These are phyloP conservation scores for Talpa occidentalis DNA, from an alignment of 2,113 vertebrate species.

Conservation along the genomic window DNA sequence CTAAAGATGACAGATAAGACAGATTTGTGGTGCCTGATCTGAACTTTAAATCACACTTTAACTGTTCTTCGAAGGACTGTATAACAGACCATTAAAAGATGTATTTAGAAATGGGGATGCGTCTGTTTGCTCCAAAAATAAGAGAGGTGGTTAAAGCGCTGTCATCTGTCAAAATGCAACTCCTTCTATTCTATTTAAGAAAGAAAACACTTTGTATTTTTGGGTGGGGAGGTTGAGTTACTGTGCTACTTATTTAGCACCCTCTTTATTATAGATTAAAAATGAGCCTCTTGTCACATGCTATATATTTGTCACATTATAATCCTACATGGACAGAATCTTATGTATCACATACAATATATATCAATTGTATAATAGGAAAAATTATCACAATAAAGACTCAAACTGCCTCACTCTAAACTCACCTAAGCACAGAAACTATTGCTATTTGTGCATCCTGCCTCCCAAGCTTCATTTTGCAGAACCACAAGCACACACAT, in stretches of 20 bases:
- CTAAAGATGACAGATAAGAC: slow-evolving; percentile 12
- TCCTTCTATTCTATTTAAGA: not conserved
- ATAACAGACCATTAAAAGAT: not conserved
- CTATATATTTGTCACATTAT: not conserved
- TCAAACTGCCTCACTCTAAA: not conserved
- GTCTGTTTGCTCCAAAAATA: not conserved
- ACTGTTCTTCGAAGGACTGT: not conserved
- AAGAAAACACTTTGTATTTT: not conserved
- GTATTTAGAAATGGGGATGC: not conserved
- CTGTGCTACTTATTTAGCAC: not conserved
- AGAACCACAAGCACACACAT: not conserved
- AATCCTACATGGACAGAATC: not conserved
- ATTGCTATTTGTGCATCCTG: not conserved
- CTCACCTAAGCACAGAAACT: not conserved
- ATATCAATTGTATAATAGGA: not conserved
- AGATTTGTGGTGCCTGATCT: not conserved
- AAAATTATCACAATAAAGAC: not conserved
- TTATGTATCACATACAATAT: not conserved
- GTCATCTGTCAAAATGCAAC: not conserved
- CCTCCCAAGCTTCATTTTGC: not conserved
- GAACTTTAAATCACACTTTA: not conserved
- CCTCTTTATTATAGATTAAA: not conserved
- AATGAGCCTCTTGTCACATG: not conserved
- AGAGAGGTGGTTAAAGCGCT: not conserved
- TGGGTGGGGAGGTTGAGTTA: not conserved